A percentile compares a stretch with the other conserved stretches of the same genome.
Conservation (phyloP, 2,797 vertebrate genomes). For the Clamator glandarius region DNA sequence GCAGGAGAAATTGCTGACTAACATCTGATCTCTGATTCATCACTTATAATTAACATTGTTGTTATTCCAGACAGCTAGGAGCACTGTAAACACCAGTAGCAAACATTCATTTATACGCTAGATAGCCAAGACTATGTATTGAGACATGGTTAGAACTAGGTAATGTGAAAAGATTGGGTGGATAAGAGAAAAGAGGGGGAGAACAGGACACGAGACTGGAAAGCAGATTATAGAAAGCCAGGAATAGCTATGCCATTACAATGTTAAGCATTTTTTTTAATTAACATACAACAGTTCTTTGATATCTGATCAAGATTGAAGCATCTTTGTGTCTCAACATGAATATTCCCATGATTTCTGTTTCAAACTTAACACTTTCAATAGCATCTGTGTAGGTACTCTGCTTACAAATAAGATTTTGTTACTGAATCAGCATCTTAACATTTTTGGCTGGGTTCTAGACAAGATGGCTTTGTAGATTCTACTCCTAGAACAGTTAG, state of each 20-base stretch:
- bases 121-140: background rate
- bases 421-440: background rate
- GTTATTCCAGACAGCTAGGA: background rate
- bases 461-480: background rate
- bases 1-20: conserved; percentile 57
- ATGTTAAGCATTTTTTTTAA: background rate
- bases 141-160: background rate
- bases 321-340: background rate
- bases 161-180: background rate
- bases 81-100: background rate
- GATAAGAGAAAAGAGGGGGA: background rate
- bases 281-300: background rate
- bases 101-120: background rate
- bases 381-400: background rate
- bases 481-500: background rate
- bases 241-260: background rate
- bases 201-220: background rate
- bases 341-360: background rate
- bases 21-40: conserved; percentile 37
- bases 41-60: background rate
- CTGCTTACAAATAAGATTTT: background rate
- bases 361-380: background rate
- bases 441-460: background rate
- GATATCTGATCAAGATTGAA: background rate
- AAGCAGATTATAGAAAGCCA: background rate